Evolutionary conservation across 2,113 vertebrate genomes (phyloP), one percentile per base, ranked within the genome.

Genomic region (Pedetes capensis): DNA sequence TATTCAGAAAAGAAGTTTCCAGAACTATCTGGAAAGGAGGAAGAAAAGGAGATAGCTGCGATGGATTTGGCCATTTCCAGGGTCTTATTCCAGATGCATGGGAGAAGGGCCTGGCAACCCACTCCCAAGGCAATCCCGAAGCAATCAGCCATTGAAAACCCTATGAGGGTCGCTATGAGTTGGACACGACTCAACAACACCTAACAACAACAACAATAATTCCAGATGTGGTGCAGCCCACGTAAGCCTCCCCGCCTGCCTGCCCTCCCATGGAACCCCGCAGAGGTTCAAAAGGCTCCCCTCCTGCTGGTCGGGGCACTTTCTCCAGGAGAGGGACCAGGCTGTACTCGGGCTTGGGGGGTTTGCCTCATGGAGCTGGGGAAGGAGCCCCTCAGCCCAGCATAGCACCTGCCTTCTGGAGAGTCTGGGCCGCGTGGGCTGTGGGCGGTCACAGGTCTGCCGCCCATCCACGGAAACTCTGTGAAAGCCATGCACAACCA

Each of bases 81-180:
- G 34, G 4, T 27, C 75, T 39, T 4, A 8, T 4, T 32, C 39
- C 27, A 3, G 5, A 14, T 5, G 9, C n/a, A n/a, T n/a, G n/a
- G n/a, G n/a, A n/a, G n/a, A n/a, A n/a, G n/a, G n/a, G n/a, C n/a
- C n/a, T n/a, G n/a, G n/a, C n/a, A n/a, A n/a, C n/a, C n/a, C n/a
- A n/a, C n/a, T n/a, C n/a, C n/a, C n/a, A n/a, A n/a, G n/a, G n/a
- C n/a, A n/a, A n/a, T n/a, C n/a, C n/a, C n/a, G n/a, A n/a, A n/a
- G n/a, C n/a, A n/a, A n/a, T n/a, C n/a, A n/a, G n/a, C n/a, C n/a
- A n/a, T n/a, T n/a, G n/a, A n/a, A n/a, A n/a, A n/a, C n/a, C n/a
- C n/a, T n/a, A n/a, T n/a, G n/a, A n/a, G n/a, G n/a, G n/a, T n/a
- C n/a, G n/a, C n/a, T n/a, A n/a, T n/a, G n/a, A n/a, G n/a, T n/a